These are phyloP conservation scores for Holcopasites calliopsidis DNA, from an alignment of 1,140 invertebrate genomes.

Conservation along the genomic window DNA sequence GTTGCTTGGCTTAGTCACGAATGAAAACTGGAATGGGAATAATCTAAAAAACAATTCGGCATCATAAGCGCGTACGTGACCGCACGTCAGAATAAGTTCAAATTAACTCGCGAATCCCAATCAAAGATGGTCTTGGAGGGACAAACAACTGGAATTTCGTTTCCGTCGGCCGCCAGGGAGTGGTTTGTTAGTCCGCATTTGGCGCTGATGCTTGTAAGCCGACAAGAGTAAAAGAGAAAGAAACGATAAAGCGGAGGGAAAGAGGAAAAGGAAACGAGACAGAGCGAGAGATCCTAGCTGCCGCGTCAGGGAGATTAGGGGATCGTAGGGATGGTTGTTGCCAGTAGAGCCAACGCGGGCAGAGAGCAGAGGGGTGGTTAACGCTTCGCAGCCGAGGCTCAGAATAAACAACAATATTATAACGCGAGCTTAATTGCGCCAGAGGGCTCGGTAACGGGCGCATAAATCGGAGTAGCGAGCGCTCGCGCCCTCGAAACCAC, in stretches of 20 bases:
- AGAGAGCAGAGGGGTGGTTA: slow-evolving; percentile 67
- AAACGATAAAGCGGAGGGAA: neutral
- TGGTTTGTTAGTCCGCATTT: slow-evolving; percentile 51
- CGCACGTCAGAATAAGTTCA: slow-evolving; percentile 71
- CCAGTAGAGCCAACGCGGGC: slow-evolving; percentile 41
- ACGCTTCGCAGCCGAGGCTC: slow-evolving; percentile 71
- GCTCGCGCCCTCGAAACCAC: slow-evolving; percentile 63
- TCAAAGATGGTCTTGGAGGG: slow-evolving; percentile 66
- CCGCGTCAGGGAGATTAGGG: slow-evolving; percentile 74
- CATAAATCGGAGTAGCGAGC: slow-evolving; percentile 73
- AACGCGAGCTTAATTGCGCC: slow-evolving; percentile 79
- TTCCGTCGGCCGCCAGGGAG: slow-evolving; percentile 46
- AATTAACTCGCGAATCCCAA: slow-evolving; percentile 73
- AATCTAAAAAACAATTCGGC: slow-evolving; percentile 40
- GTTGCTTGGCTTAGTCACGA: slow-evolving; percentile 24
- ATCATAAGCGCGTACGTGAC: slow-evolving; percentile 69
- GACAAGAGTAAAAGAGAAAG: slow-evolving; percentile 22
- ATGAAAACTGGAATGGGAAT: slow-evolving; percentile 26
- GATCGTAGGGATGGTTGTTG: slow-evolving; percentile 59
- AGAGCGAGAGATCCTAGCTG: slow-evolving; percentile 59
- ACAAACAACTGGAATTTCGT: slow-evolving; percentile 56
- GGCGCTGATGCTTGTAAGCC: slow-evolving; percentile 57
- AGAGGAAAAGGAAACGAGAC: slow-evolving; percentile 25
- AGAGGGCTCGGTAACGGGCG: slow-evolving; percentile 76
- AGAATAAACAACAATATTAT: slow-evolving; percentile 79